phyloP scores from a whole-genome alignment of 2,113 vertebrate species.

The Pan paniscus region DNA sequence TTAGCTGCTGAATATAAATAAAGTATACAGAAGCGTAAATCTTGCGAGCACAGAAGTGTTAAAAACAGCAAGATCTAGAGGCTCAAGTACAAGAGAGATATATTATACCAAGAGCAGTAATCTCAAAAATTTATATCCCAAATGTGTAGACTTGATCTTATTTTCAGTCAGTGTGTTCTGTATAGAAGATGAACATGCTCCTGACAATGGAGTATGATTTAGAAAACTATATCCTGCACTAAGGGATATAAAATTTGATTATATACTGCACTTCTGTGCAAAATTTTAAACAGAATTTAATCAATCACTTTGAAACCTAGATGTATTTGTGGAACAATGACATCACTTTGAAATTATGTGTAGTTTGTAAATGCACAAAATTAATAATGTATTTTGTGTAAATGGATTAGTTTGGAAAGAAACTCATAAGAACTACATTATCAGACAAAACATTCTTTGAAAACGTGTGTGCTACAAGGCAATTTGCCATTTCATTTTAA shows the following conservation, averaged over 20 bases:
- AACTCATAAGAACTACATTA: slow-evolving; percentile 37
- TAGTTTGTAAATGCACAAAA: slow-evolving; percentile 59
- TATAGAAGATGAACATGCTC: slow-evolving; percentile 42
- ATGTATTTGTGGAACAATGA: slow-evolving; percentile 5
- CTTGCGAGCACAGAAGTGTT: slow-evolving; percentile 37
- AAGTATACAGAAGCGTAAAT: slow-evolving; percentile 55
- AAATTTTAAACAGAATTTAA: slow-evolving; percentile 58
- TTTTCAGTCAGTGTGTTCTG: slow-evolving; percentile 50
- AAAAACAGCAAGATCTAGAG: slow-evolving; percentile 66
- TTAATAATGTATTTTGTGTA: slow-evolving; percentile 60
- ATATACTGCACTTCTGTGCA: neutral
- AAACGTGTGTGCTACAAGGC: neutral
- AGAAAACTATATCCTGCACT: slow-evolving; percentile 50
- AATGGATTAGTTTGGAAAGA: slow-evolving; percentile 41
- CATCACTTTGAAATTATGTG: slow-evolving; percentile 6
- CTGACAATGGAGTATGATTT: slow-evolving; percentile 58
- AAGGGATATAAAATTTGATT: slow-evolving; percentile 54
- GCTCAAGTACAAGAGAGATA: slow-evolving; percentile 55
- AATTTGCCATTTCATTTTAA: slow-evolving; percentile 41
- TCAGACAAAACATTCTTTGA: slow-evolving; percentile 32
- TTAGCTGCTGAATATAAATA: slow-evolving; percentile 47
- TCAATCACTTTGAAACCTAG: slow-evolving; percentile 58
- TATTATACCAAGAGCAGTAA: slow-evolving; percentile 48
- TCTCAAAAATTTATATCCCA: slow-evolving; percentile 62
- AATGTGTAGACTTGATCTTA: slow-evolving; percentile 51